phyloP scores from a whole-genome alignment of 2,888 invertebrate genomes.

The Acanthococcus lagerstroemiae region DNA sequence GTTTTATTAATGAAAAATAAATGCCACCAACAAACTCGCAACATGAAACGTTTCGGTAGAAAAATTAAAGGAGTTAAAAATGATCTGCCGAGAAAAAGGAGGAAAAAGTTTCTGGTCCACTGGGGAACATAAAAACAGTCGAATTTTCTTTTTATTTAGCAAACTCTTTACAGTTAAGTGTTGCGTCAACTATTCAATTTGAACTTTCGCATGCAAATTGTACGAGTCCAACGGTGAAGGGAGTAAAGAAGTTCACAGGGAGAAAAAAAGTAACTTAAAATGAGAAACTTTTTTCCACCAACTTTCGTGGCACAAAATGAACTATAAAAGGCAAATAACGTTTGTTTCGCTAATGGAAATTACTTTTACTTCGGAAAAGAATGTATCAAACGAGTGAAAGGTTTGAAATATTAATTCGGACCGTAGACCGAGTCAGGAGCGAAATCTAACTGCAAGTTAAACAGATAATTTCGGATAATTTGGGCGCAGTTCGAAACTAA shows the following conservation, averaged over 20 bases:
- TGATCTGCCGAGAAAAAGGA: neutral
- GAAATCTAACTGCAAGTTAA: too few relatives aligned
- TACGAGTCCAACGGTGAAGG: neutral
- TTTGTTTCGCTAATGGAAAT: neutral
- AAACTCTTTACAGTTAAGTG: slow-evolving; percentile 5
- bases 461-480: too few relatives aligned
- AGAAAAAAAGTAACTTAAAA: neutral
- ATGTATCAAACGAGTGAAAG: neutral
- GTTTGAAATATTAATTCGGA: too few relatives aligned
- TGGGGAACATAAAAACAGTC: neutral
- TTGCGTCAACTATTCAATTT: slow-evolving; percentile 1
- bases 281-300: neutral
- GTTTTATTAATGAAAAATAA: too few relatives aligned
- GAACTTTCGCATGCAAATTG: slow-evolving; percentile 6
- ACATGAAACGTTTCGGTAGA: too few relatives aligned
- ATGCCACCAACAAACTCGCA: too few relatives aligned
- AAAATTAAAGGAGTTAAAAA: neutral
- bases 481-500: too few relatives aligned
- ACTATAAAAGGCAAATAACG: neutral
- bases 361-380: neutral
- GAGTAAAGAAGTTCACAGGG: neutral
- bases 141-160: neutral
- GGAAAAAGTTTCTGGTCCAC: neutral
- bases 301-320: neutral
- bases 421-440: too few relatives aligned